A percentile compares a stretch with the other conserved stretches of the same genome.
Evolutionary conservation across 2,797 vertebrate species (phyloP).

Genomic region (Remorina albescens): DNA sequence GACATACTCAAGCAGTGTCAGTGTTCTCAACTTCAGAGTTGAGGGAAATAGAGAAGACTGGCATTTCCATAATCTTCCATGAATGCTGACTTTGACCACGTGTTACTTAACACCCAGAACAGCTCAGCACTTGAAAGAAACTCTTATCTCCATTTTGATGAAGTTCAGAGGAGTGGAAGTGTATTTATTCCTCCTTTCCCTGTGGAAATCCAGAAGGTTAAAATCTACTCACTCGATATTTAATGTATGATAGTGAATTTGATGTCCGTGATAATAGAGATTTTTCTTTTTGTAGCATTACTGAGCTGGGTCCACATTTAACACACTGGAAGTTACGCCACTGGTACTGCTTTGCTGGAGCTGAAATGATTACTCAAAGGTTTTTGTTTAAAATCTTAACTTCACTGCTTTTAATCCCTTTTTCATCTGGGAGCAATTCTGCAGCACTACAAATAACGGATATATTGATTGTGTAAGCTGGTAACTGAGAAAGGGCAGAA

Average conservation of each 20-base stretch:
- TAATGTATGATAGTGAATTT: conserved; percentile 70
- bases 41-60: conserved; percentile 61
- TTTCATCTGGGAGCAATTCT: background rate
- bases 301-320: conserved; percentile 20
- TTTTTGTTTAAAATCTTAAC: conserved; percentile 29
- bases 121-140: conserved; percentile 78
- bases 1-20: conserved; percentile 61
- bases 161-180: conserved; percentile 73
- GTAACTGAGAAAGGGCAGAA: background rate
- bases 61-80: conserved; percentile 83
- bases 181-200: conserved; percentile 65
- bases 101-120: conserved; percentile 78
- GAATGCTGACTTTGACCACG: conserved; percentile 76
- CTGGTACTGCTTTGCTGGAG: background rate
- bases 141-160: conserved; percentile 80
- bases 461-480: conserved; percentile 2
- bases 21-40: conserved; percentile 48
- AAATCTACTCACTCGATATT: conserved; percentile 74
- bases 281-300: conserved; percentile 40
- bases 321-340: conserved; percentile 4
- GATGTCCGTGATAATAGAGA: conserved; percentile 64
- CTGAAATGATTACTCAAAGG: conserved; percentile 29
- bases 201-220: conserved; percentile 72
- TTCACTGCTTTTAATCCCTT: conserved; percentile 16
- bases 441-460: conserved; percentile 2